phyloP scores from a whole-genome alignment of 2,888 invertebrate genomes.

The Hedychridium roseum region DNA sequence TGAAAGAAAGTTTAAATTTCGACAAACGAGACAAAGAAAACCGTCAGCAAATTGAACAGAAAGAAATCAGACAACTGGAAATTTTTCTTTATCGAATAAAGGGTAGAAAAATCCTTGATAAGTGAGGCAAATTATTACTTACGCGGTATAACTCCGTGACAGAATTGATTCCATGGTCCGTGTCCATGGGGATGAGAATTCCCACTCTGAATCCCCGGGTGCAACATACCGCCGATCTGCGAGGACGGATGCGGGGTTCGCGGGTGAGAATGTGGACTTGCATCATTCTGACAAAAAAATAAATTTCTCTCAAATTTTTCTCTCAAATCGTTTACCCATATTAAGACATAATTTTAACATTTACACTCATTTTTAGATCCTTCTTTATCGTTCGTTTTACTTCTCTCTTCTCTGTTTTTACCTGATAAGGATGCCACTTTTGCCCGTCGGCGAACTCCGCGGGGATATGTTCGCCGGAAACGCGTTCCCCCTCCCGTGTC shows the following conservation, averaged over 20 bases:
- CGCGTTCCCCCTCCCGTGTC: slow-evolving; percentile 36
- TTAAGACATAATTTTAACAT: neutral
- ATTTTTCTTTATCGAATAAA: too few relatives aligned
- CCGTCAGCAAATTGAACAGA: neutral
- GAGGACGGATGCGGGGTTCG: slow-evolving; percentile 46
- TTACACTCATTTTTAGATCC: neutral
- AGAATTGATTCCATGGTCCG: slow-evolving; percentile 58
- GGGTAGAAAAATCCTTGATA: too few relatives aligned
- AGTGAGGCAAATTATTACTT: too few relatives aligned
- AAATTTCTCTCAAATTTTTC: too few relatives aligned
- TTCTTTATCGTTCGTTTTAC: too few relatives aligned
- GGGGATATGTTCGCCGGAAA: slow-evolving; percentile 40
- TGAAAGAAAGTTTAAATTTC: too few relatives aligned
- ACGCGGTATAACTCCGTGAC: slow-evolving; percentile 54
- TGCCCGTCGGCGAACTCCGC: slow-evolving; percentile 55
- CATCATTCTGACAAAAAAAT: slow-evolving; percentile 53
- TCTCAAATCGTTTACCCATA: neutral
- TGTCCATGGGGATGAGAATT: slow-evolving; percentile 44
- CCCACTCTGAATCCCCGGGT: slow-evolving; percentile 47
- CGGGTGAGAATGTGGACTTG: slow-evolving; percentile 52
- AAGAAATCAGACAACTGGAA: too few relatives aligned
- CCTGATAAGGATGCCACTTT: slow-evolving; percentile 63
- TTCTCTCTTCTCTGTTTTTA: too few relatives aligned
- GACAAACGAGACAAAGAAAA: too few relatives aligned
- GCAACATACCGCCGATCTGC: slow-evolving; percentile 51